Base-by-base conservation (phyloP, 2,113 vertebrate genomes). In the Periophthalmus modestus region DNA sequence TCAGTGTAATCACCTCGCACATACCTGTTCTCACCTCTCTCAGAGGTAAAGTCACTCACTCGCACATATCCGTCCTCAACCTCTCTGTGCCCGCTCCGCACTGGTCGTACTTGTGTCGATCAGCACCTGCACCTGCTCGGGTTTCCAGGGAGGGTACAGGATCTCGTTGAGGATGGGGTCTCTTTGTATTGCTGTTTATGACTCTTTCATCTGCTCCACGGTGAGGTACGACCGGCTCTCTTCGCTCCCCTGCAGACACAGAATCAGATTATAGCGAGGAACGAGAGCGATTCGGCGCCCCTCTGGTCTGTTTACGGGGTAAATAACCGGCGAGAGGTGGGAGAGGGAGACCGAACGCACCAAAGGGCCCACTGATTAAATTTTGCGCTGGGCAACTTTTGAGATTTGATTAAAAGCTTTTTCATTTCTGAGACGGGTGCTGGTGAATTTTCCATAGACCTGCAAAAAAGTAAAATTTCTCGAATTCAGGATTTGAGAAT, bases 61-160 rank as follows among this genome's bases (percentile, higher is more conserved):
- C n/a, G 3, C 28, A 28, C 28, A 2, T 28, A 28, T 28, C 28
- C 28, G 28, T 28, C 96, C n/a, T 94, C 85, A 99, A n/a, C 98
- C 98, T 96, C 95, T 97, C 86, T 94, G 94, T 65, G 94, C 95
- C 16, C 98, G 91, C 50, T 88, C 92, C 58, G 68, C 87, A 71
- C 96, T 96, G 33, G 95, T 99, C 98, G 7, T 97, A 99, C 85
- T 98, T n/a, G n/a, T 99, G 91, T 99, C 98, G 88, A 99, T 95
- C 91, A 99, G 91, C 54, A 92, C 87, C 85, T 99, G 97, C 78
- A 99, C 97, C 93, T 99, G 98, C 13, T 97, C 97, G 28, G 96
- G 93, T 84, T 98, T 99, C 85, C 99, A 92, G 0, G 96, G 97
- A 5, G 98, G 98, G 85, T 98, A 99, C 68, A 99, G 95, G 66